A percentile compares a stretch with the other conserved stretches of the same genome.
These are phyloP conservation scores for Aleadryas rufinucha DNA, from an alignment of 2,113 vertebrate genomes.

Conservation along the genomic window DNA sequence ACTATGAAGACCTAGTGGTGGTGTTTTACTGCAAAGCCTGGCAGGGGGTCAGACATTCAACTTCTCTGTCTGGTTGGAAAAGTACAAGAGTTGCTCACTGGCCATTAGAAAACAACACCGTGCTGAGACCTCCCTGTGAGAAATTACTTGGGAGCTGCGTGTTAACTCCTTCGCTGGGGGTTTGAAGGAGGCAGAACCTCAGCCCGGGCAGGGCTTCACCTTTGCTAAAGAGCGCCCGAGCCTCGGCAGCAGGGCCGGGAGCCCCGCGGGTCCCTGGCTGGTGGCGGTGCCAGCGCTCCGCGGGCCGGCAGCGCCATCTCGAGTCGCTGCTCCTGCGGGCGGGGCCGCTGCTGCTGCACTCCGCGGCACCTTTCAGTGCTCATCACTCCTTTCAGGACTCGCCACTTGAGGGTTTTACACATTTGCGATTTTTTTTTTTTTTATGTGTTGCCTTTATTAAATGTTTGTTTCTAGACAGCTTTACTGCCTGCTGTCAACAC, in stretches of 20 bases:
- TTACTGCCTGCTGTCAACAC: background rate
- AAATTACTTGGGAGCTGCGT: background rate
- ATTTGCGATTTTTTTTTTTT: background rate
- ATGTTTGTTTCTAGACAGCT: constrained; percentile 18
- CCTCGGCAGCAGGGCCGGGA: background rate
- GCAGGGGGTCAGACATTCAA: background rate
- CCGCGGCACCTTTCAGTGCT: background rate
- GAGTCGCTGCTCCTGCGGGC: background rate
- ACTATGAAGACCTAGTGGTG: background rate
- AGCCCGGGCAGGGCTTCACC: background rate
- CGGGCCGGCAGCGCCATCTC: constrained; percentile 35
- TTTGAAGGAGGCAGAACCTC: background rate
- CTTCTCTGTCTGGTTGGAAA: background rate
- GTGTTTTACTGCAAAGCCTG: background rate
- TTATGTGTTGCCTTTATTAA: constrained; percentile 41
- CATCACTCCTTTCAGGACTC: background rate
- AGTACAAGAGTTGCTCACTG: background rate
- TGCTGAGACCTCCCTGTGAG: background rate
- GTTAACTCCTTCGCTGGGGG: background rate
- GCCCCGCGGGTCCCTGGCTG: background rate
- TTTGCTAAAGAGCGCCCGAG: background rate
- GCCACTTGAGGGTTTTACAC: background rate
- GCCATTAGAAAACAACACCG: background rate
- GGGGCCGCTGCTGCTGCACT: background rate
- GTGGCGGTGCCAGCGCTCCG: background rate